Evolutionary conservation across 2,113 vertebrate species (phyloP).

Genomic region (Oreotrochilus melanogaster): DNA sequence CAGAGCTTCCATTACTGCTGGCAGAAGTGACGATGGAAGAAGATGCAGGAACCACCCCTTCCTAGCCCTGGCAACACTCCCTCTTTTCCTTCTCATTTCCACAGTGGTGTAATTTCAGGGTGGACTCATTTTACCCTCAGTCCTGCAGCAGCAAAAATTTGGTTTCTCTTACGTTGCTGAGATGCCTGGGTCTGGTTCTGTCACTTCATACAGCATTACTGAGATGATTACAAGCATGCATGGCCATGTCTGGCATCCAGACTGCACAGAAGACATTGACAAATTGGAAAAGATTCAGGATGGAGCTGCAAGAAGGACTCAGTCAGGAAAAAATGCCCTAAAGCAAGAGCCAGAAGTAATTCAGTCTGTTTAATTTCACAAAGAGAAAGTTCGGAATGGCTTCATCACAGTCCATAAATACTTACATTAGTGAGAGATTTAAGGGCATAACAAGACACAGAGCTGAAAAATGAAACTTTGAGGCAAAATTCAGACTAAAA

Average conservation of each 20-base stretch:
- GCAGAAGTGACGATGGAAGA: neutral
- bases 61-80: neutral
- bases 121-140: neutral
- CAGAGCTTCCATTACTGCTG: fast-evolving
- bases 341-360: conserved; percentile 19
- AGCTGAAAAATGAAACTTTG: conserved; percentile 10
- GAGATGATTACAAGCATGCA: neutral
- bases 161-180: neutral
- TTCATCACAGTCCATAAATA: conserved; percentile 4
- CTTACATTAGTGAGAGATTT: neutral
- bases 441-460: neutral
- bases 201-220: neutral
- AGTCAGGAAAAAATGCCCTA: neutral
- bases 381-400: neutral
- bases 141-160: neutral
- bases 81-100: neutral
- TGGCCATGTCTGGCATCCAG: neutral
- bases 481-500: conserved; percentile 28
- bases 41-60: neutral
- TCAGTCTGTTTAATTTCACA: neutral
- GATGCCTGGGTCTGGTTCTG: neutral
- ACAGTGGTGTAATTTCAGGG: neutral
- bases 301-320: neutral
- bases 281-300: neutral
- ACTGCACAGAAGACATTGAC: neutral